These are phyloP conservation scores for Cardiocondyla obscurior DNA, from an alignment of 1,140 invertebrate species.

Conservation along the genomic window DNA sequence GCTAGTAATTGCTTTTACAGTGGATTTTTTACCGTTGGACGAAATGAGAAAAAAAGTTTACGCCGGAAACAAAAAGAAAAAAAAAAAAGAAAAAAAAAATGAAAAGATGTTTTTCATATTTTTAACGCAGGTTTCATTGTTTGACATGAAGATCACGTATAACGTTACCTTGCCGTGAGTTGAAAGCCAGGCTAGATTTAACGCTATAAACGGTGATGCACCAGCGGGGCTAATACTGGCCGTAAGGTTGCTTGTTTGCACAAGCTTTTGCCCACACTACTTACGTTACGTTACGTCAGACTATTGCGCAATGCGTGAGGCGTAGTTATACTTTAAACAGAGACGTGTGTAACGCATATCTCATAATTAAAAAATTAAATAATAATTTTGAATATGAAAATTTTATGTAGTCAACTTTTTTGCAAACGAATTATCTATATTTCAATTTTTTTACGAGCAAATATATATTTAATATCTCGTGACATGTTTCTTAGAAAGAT, in stretches of 20 bases:
- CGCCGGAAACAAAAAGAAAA: neutral
- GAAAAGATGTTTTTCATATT: neutral
- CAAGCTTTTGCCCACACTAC: constrained; percentile 40
- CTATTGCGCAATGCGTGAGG: neutral
- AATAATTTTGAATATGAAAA: neutral
- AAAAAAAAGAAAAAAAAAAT: neutral
- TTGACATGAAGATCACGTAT: neutral
- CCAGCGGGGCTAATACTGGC: neutral
- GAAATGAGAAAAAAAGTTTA: constrained; percentile 5
- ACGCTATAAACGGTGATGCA: constrained; percentile 24
- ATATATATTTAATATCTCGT: neutral
- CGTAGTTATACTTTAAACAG: constrained; percentile 8
- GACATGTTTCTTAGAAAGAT: neutral
- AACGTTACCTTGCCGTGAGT: neutral
- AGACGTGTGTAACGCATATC: neutral
- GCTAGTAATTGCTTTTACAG: constrained; percentile 23
- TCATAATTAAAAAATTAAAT: constrained; percentile 3
- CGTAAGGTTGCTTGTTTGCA: constrained; percentile 40
- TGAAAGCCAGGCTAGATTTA: constrained; percentile 7
- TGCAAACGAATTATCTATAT: neutral
- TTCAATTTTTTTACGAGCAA: neutral
- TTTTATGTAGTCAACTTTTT: too few relatives aligned
- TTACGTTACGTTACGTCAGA: constrained; percentile 26
- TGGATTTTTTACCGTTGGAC: neutral
- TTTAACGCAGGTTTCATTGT: constrained; percentile 5